A percentile compares a stretch with the other conserved stretches of the same genome.
Evolutionary conservation across 2,797 vertebrate species (phyloP).

Genomic region (Sebastes iracundus): DNA sequence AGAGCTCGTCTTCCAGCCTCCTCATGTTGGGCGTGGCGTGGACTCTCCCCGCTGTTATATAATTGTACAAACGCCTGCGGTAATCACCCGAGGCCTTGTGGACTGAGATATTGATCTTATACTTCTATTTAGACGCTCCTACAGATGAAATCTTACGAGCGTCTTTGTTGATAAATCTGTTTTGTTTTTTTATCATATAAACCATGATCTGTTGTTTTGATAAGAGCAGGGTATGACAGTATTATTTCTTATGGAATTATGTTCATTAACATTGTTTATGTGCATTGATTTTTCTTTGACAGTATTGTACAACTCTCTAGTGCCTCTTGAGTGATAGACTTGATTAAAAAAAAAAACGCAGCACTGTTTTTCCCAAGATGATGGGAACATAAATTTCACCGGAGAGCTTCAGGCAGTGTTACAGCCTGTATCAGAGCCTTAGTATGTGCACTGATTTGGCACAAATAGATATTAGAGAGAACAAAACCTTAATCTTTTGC

Average conservation of each 20-base stretch:
- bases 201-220: constrained; percentile 31
- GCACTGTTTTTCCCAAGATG: constrained; percentile 19
- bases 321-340: constrained; percentile 25
- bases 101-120: constrained; percentile 17
- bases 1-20: constrained; percentile 46
- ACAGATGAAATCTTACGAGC: background rate
- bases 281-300: constrained; percentile 13
- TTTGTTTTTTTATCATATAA: constrained; percentile 11
- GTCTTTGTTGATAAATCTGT: constrained; percentile 25
- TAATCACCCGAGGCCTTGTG: background rate
- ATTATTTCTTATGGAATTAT: constrained; percentile 20
- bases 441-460: constrained; percentile 18
- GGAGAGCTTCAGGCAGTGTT: constrained; percentile 5
- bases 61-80: constrained; percentile 15
- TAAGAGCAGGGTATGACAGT: constrained; percentile 20
- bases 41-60: constrained; percentile 45
- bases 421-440: background rate
- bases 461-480: background rate
- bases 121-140: constrained; percentile 33
- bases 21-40: constrained; percentile 27
- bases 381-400: constrained; percentile 12
- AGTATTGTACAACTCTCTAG: constrained; percentile 19
- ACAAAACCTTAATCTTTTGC: background rate
- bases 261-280: constrained; percentile 32
- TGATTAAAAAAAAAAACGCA: constrained; percentile 24